phyloP scores from a whole-genome alignment of 1,140 invertebrate genomes.

The Pygmarrhopalites habei region DNA sequence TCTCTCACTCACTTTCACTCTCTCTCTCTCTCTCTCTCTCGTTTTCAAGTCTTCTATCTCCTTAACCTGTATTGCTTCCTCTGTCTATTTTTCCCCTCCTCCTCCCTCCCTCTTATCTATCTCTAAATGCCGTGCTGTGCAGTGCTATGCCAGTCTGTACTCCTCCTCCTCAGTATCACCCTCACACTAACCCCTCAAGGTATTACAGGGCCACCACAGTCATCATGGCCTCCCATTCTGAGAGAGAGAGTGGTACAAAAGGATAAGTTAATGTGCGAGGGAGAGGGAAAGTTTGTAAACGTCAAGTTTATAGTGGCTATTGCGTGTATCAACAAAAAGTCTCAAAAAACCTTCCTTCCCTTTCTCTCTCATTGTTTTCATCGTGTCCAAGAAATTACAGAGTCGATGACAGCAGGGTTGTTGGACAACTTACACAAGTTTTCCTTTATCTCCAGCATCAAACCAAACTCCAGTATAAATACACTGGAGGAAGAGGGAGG shows the following conservation, averaged over 20 bases:
- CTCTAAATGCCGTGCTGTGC: not conserved
- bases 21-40: not conserved
- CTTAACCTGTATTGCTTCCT: not conserved
- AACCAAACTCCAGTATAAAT: no score
- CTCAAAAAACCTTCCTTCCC: not conserved
- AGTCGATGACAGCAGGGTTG: conserved; percentile 6
- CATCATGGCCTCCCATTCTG: no score
- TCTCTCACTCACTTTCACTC: not conserved
- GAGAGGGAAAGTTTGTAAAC: no score
- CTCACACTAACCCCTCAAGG: not conserved
- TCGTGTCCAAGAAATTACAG: not conserved
- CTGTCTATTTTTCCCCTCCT: not conserved
- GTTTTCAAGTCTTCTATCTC: not conserved
- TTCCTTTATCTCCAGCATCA: not conserved
- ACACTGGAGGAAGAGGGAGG: no score
- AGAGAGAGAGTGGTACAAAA: not conserved
- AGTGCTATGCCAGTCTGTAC: not conserved
- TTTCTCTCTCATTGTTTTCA: not conserved
- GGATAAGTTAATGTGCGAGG: not conserved
- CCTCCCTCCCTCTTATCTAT: not conserved
- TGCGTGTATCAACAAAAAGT: not conserved
- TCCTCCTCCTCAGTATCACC: not conserved
- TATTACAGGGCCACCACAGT: no score
- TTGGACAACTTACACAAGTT: no score
- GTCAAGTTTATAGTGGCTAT: no score